Evolutionary conservation across 2,888 invertebrate genomes (phyloP).

Genomic region (Acholoe squamosa): DNA sequence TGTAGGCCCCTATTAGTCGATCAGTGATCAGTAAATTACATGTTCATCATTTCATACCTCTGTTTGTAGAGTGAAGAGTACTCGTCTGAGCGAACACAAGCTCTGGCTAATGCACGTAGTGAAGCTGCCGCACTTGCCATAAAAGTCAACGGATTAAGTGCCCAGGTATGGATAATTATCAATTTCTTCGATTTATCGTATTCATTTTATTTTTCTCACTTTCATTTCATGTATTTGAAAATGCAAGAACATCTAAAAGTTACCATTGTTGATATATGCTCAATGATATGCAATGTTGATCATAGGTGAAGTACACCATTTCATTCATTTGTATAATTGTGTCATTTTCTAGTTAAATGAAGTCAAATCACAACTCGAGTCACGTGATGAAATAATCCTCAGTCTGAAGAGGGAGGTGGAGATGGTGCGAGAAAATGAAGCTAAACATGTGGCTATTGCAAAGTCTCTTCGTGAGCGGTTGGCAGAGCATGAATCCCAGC

Average conservation of each 20-base stretch:
- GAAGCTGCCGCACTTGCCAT: slow-evolving; percentile 79
- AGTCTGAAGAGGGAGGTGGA: slow-evolving; percentile 78
- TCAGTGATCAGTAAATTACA: no score
- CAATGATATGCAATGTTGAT: no score
- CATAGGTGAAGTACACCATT: no score
- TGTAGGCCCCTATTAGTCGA: no score
- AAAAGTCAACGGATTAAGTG: slow-evolving; percentile 77
- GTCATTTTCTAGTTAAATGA: slow-evolving; percentile 68
- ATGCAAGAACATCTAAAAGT: no score
- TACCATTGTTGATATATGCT: no score
- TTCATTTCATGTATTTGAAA: no score
- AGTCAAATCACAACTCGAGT: slow-evolving; percentile 77
- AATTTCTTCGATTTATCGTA: no score
- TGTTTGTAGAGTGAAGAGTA: slow-evolving; percentile 76
- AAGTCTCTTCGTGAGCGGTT: slow-evolving; percentile 77
- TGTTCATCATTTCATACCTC: no score
- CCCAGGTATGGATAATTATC: slow-evolving; percentile 75
- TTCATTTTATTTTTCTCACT: no score
- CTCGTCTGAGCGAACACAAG: slow-evolving; percentile 74
- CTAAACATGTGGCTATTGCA: slow-evolving; percentile 74
- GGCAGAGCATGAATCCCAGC: slow-evolving; percentile 77
- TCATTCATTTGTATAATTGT: no score
- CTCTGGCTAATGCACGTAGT: slow-evolving; percentile 76
- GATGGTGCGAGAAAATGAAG: slow-evolving; percentile 78
- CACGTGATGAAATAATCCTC: slow-evolving; percentile 79